Percentiles rank a stretch among this genome's conserved stretches.
Evolutionary conservation across 2,888 invertebrate species (phyloP).

Genomic region (Diaphora mendica): DNA sequence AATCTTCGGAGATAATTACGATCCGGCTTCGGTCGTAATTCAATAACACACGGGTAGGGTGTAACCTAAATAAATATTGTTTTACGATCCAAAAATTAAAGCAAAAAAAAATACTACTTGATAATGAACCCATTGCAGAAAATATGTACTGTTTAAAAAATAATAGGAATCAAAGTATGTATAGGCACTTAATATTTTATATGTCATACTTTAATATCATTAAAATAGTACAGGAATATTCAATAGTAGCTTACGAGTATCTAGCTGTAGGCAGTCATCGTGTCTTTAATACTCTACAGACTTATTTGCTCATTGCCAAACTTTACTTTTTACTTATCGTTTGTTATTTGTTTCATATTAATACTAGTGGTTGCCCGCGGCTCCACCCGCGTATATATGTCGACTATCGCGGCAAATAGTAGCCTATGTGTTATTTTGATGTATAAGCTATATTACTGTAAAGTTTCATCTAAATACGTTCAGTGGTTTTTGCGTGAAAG

Average conservation of each 20-base stretch:
- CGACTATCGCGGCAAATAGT: too few species aligned
- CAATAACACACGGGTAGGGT: conserved; percentile 22
- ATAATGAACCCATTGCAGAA: neutral
- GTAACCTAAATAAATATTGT: conserved; percentile 1
- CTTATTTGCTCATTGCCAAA: too few species aligned
- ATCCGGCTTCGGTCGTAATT: conserved; percentile 19
- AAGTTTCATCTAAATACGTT: too few species aligned
- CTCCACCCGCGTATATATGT: too few species aligned
- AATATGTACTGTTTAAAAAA: neutral
- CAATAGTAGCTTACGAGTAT: neutral
- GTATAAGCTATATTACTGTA: too few species aligned
- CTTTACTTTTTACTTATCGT: too few species aligned
- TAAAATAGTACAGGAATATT: neutral
- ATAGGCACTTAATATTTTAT: neutral
- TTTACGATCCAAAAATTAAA: neutral
- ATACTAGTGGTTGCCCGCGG: too few species aligned
- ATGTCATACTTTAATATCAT: neutral
- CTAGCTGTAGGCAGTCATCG: neutral
- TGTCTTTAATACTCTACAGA: neutral
- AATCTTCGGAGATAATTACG: conserved; percentile 56
- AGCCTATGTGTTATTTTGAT: too few species aligned
- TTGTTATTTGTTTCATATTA: too few species aligned
- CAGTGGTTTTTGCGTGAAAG: too few species aligned
- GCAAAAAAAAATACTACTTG: too few species aligned
- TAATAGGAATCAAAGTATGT: neutral